Conservation (phyloP, 2,797 vertebrate species). For the Poeciliopsis presidionis region DNA sequence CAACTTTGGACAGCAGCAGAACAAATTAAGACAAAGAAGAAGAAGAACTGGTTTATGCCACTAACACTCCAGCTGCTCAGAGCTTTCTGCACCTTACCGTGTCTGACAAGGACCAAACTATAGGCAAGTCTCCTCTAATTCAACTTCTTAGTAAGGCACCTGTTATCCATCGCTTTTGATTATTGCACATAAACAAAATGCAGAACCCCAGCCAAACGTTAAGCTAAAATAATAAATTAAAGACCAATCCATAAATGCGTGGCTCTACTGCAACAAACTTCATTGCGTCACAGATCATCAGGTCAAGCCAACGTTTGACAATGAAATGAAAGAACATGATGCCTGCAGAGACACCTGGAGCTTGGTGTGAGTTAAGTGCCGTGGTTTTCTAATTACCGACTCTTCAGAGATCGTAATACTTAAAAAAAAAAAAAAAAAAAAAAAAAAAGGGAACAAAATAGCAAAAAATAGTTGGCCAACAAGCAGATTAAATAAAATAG, state of each 20-base stretch:
- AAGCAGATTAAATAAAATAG: no score
- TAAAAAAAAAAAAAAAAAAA: no score
- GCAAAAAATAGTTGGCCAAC: no score
- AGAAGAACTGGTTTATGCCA: background rate
- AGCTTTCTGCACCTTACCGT: background rate
- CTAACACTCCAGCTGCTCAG: background rate
- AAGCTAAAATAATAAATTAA: constrained; percentile 10
- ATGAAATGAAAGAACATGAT: constrained; percentile 10
- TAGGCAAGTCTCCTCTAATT: background rate
- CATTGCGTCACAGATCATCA: background rate
- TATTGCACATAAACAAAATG: constrained; percentile 21
- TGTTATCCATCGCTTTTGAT: background rate
- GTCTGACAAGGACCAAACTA: background rate
- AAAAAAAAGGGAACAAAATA: no score
- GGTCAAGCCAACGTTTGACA: constrained; percentile 32
- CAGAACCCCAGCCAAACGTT: constrained; percentile 6
- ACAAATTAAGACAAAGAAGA: background rate
- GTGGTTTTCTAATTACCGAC: constrained; percentile 11
- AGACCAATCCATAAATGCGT: constrained; percentile 9
- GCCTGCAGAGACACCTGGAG: background rate
- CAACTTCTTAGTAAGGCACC: constrained; percentile 5
- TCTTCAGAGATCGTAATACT: constrained; percentile 3
- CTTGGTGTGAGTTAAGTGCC: constrained; percentile 19
- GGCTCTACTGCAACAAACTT: constrained; percentile 8
- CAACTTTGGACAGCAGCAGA: background rate